A percentile compares a stretch with the other conserved stretches of the same genome.
phyloP scores from a whole-genome alignment of 2,888 invertebrate species.

The Meiosimyza decipiens region DNA sequence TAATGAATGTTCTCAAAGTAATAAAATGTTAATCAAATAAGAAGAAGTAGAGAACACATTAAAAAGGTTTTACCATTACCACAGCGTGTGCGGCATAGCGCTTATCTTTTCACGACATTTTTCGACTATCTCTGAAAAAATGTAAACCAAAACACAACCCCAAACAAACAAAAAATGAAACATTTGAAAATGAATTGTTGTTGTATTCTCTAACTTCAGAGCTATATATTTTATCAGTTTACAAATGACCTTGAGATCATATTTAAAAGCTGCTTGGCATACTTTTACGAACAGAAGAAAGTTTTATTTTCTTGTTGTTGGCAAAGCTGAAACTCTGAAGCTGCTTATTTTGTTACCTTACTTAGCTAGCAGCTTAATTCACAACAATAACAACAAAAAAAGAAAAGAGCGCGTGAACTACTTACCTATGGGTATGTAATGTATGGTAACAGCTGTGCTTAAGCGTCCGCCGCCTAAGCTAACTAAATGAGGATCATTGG shows the following conservation, averaged over 20 bases:
- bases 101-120: background rate
- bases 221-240: slow-evolving; percentile 45
- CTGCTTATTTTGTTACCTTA: too few species aligned
- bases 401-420: slow-evolving; percentile 29
- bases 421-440: slow-evolving; percentile 89
- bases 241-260: slow-evolving; percentile 51
- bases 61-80: background rate
- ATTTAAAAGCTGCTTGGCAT: background rate
- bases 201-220: slow-evolving; percentile 10
- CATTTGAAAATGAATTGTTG: background rate
- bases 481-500: slow-evolving; percentile 90
- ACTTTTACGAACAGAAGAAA: background rate
- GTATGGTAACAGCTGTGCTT: slow-evolving; percentile 91
- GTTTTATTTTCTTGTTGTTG: slow-evolving; percentile 2
- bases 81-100: background rate
- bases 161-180: background rate
- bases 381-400: slow-evolving; percentile 2
- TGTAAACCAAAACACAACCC: background rate
- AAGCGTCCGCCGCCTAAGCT: slow-evolving; percentile 90
- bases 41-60: background rate
- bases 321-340: background rate
- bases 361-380: too few species aligned
- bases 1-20: background rate
- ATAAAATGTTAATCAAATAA: background rate
- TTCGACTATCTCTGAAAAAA: too few species aligned